phyloP scores from a whole-genome alignment of 2,113 vertebrate genomes.

The Chloroceryle aenea region DNA sequence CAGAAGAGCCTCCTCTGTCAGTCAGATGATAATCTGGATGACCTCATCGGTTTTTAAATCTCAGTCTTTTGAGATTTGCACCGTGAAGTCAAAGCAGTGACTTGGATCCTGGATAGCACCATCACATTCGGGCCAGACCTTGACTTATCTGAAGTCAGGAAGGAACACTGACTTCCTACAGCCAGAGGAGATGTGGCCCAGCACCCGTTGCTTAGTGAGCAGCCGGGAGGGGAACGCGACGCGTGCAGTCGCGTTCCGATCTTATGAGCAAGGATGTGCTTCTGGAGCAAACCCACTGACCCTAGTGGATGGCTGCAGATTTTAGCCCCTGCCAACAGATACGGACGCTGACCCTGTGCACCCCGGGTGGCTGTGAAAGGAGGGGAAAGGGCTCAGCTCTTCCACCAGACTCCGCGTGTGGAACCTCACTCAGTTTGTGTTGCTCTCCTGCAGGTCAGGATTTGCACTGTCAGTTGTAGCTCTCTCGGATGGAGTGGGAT shows the following conservation, averaged over 20 bases:
- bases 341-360: not conserved
- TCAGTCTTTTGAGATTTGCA: not conserved
- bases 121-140: not conserved
- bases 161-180: not conserved
- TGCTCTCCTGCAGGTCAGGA: not conserved
- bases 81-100: not conserved
- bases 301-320: not conserved
- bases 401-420: rapidly evolving
- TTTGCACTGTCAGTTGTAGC: not conserved
- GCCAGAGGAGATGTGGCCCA: not conserved
- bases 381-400: not conserved
- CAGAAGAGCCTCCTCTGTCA: not conserved
- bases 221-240: not conserved
- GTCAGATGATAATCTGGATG: not conserved
- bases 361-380: not conserved
- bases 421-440: not conserved
- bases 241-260: not conserved
- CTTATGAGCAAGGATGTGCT: not conserved
- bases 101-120: not conserved
- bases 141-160: not conserved
- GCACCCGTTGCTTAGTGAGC: not conserved
- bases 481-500: rapidly evolving
- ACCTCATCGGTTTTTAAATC: not conserved
- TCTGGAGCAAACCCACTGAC: not conserved
- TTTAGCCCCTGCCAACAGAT: not conserved